Base-by-base conservation (phyloP, 2,888 invertebrate genomes). In the Therioaphis trifolii region DNA sequence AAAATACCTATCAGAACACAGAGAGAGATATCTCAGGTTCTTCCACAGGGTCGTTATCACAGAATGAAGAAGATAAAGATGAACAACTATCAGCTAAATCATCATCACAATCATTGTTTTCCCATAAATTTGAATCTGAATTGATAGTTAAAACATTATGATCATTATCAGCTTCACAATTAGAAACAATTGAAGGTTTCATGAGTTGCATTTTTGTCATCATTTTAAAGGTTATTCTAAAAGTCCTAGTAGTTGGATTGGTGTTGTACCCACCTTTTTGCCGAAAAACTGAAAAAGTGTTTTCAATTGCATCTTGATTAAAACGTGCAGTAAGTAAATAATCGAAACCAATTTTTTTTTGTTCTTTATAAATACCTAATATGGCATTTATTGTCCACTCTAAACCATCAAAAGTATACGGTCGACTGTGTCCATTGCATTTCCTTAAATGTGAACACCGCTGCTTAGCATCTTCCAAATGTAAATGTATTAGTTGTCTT, bases 301-400 rank as follows among this genome's bases (percentile, higher is more conserved):
- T 87, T 84, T 87, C 87, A 11, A 87, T 40, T 4, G 86, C 85
- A 84, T 87, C 87, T 84, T 86, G 87, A 85, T 86, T 86, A 3
- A 86, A 76, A 24, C 86, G 68, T 49, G 84, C 78, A 24, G 86
- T 86, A 2, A 86, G 69, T 29, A 86, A 76, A 77, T 86, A 86
- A 21, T 74, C 68, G 3, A 82, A 68, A 2, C 85, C 85, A n/a
- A 85, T 76, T 15, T 49, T 74, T 84, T 77, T 80, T 74, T 87
- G 75, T 24, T 86, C n/a, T n/a, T n/a, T n/a, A n/a, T n/a, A n/a
- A n/a, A n/a, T n/a, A n/a, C n/a, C n/a, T n/a, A n/a, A n/a, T 68
- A 86, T 85, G 40, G 86, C 85, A 58, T 85, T 86, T 9, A 87
- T 86, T 7, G 85, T 86, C 77, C 87, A 85, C 24, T 84, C 46